Evolutionary conservation across 2,888 invertebrate species (phyloP), one percentile per base, ranked within the genome.

Genomic region (Rosalia funebris): DNA sequence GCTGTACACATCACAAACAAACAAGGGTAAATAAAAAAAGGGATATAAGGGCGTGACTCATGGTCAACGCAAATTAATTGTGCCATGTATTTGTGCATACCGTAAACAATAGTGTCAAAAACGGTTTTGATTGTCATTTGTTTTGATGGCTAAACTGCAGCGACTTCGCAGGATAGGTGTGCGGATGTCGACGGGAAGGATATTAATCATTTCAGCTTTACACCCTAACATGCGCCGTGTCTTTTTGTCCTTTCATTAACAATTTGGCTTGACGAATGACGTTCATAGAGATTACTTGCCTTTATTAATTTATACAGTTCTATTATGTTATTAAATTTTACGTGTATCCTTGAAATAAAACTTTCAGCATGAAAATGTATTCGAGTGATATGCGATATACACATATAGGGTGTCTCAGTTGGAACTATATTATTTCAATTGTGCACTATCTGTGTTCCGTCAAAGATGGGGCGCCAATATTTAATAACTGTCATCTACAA

Each of bases 171-270:
- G 36, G 19, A 19, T 17, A 34, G 36, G 44, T 44, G 44, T 25
- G 11, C 20, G 44, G 44, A 11, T 14, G 44, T 20, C 44, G 44
- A 19, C 44, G 7, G 4, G n/a, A 14, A 3, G 12, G 36, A 20
- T 25, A 50, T 50, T 50, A 50, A 50, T 50, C 50, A 50, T 37
- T 20, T n/a, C 14, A 19, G 37, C 42, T 50, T 19, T 19, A 7
- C 53, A 20, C n/a, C 9, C 11, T 20, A 11, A 12, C 42, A 31
- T 5, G 41, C 41, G 31, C 25, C 57, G 52, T 50, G 53, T 58
- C 58, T 54, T 56, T 65, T 63, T 57, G 54, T 62, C 60, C 64
- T 55, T 60, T 63, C 63, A 63, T 63, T 61, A 61, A 55, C 62
- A 48, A 60, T 63, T 63, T 50, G 41, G 54, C 32, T 44, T 62